phyloP scores from a whole-genome alignment of 2,888 invertebrate genomes.

The Protophormia terraenovae region DNA sequence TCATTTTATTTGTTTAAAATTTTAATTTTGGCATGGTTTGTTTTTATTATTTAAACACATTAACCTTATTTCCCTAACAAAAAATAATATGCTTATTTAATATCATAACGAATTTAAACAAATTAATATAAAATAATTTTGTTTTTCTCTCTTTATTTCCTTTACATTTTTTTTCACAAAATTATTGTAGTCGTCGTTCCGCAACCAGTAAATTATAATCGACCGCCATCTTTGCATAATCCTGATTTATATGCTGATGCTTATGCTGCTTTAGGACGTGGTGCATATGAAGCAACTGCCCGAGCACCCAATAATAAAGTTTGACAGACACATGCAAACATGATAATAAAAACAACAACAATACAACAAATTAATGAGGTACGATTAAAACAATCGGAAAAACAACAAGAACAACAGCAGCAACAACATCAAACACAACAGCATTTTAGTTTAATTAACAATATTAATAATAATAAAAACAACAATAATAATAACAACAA shows the following conservation, averaged over 20 bases:
- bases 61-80: neutral
- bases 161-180: neutral
- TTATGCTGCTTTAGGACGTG: slow-evolving; percentile 80
- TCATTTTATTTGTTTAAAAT: neutral
- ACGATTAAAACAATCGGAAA: slow-evolving; percentile 52
- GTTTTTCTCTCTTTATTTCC: neutral
- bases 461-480: slow-evolving; percentile 70
- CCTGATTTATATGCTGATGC: slow-evolving; percentile 79
- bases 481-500: slow-evolving; percentile 70
- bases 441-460: slow-evolving; percentile 65
- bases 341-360: slow-evolving; percentile 69
- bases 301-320: slow-evolving; percentile 78
- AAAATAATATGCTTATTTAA: neutral
- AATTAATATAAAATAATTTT: neutral
- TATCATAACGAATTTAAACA: neutral
- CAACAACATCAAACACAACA: slow-evolving; percentile 68
- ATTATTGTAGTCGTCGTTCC: slow-evolving; percentile 78
- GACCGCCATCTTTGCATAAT: slow-evolving; percentile 80
- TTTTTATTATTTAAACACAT: neutral
- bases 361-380: slow-evolving; percentile 55
- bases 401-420: slow-evolving; percentile 66
- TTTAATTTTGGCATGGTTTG: neutral
- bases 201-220: slow-evolving; percentile 82
- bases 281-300: slow-evolving; percentile 78
- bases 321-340: slow-evolving; percentile 76